These are phyloP conservation scores for Gisinianus flammeolus DNA, from an alignment of 2,888 invertebrate genomes.

Conservation along the genomic window DNA sequence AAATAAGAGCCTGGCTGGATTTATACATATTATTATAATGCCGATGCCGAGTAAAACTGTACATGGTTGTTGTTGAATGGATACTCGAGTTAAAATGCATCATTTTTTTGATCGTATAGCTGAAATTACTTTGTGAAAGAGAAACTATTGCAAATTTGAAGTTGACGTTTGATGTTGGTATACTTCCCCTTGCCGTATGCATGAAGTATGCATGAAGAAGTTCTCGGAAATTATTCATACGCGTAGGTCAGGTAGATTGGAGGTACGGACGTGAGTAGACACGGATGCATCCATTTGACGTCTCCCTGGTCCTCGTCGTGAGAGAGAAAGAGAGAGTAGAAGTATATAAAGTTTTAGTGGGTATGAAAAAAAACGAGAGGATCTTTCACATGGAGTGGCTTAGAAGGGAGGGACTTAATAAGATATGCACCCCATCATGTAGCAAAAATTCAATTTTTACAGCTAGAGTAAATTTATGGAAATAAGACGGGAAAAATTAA, in stretches of 20 bases:
- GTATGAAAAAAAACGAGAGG: slow-evolving; percentile 15
- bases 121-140: background rate
- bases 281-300: background rate
- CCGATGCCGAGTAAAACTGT: background rate
- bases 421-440: slow-evolving; percentile 58
- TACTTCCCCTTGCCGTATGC: background rate
- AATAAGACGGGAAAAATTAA: slow-evolving; percentile 57
- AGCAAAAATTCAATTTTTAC: slow-evolving; percentile 57
- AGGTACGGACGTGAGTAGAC: slow-evolving; percentile 16
- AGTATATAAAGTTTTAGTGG: slow-evolving; percentile 21
- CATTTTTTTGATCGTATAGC: background rate
- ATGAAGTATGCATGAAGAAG: background rate
- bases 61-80: background rate
- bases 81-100: background rate
- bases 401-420: slow-evolving; percentile 42
- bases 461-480: slow-evolving; percentile 52
- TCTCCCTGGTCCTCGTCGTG: background rate
- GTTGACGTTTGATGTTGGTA: slow-evolving; percentile 17
- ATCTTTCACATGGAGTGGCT: background rate
- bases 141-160: slow-evolving; percentile 2
- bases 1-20: too few species aligned
- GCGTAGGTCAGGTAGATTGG: slow-evolving; percentile 26
- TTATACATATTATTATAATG: background rate
- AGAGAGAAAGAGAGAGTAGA: background rate
- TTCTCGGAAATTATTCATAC: slow-evolving; percentile 22